These are phyloP conservation scores for Chalcis sispes DNA, from an alignment of 2,888 invertebrate species.

Conservation along the genomic window DNA sequence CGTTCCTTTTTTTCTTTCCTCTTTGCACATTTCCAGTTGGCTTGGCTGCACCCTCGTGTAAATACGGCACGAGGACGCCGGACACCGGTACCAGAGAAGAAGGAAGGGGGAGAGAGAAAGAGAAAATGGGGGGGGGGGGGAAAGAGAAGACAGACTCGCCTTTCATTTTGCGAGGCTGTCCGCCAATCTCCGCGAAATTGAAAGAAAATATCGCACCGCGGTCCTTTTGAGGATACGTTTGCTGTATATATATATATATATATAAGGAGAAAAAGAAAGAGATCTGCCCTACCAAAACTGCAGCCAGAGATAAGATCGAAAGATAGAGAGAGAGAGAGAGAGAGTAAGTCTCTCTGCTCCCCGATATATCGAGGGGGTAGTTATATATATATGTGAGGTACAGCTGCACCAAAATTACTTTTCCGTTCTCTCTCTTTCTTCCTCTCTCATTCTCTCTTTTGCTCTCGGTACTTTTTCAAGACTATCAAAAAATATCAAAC, in stretches of 20 bases:
- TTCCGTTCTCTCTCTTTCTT: conserved; percentile 34
- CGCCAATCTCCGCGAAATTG: conserved; percentile 62
- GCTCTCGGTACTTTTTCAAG: conserved; percentile 19
- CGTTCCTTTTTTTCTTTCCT: conserved; percentile 36
- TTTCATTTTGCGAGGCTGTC: conserved; percentile 60
- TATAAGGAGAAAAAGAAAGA: too few species aligned
- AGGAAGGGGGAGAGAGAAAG: conserved; percentile 7
- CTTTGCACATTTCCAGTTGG: conserved; percentile 55
- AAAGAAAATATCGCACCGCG: conserved; percentile 67
- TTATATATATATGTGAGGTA: conserved; percentile 10
- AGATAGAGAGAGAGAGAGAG: conserved; percentile 19
- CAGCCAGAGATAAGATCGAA: conserved; percentile 51
- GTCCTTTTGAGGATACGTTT: conserved; percentile 49
- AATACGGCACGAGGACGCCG: conserved; percentile 40
- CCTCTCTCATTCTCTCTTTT: conserved; percentile 21
- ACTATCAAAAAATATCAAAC: conserved; percentile 53
- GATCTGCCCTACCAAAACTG: neutral
- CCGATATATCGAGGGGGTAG: conserved; percentile 31
- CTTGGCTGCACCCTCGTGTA: conserved; percentile 51
- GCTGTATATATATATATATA: neutral
- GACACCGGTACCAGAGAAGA: conserved; percentile 9
- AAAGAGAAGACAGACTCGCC: conserved; percentile 24
- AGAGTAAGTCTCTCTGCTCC: neutral
- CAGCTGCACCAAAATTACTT: conserved; percentile 57
- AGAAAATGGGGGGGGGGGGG: conserved; percentile 23